These are phyloP conservation scores for Phocides pigmalion DNA, from an alignment of 1,140 invertebrate genomes.

Conservation along the genomic window DNA sequence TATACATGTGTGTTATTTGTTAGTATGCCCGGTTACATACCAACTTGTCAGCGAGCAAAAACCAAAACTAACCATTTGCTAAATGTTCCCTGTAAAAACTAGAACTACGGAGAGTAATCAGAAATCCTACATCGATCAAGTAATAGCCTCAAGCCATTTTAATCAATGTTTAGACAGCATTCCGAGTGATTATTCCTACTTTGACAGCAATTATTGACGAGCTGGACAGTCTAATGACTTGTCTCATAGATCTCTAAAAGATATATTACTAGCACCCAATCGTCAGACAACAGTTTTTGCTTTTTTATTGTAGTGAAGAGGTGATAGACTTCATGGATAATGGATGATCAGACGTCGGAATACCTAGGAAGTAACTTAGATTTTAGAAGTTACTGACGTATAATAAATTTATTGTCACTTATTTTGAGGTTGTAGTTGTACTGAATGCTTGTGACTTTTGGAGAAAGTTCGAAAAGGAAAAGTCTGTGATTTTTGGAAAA, in stretches of 20 bases:
- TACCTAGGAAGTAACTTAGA: too few relatives aligned
- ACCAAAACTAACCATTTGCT: not conserved
- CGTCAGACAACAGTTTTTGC: not conserved
- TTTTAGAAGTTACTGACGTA: too few relatives aligned
- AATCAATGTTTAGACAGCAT: slow-evolving; percentile 37
- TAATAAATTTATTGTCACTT: too few relatives aligned
- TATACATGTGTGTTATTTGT: too few relatives aligned
- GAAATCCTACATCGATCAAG: slow-evolving; percentile 26
- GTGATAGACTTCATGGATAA: too few relatives aligned
- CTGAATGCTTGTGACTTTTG: too few relatives aligned
- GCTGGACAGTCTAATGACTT: slow-evolving; percentile 15
- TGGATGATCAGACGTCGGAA: too few relatives aligned
- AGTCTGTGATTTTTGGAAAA: too few relatives aligned
- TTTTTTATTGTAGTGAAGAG: too few relatives aligned
- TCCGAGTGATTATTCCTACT: slow-evolving; percentile 38
- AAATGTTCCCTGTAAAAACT: slow-evolving; percentile 12
- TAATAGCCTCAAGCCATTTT: slow-evolving; percentile 26
- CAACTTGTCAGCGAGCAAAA: not conserved
- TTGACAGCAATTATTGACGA: slow-evolving; percentile 32
- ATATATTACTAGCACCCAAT: slow-evolving; percentile 4
- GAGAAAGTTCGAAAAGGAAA: too few relatives aligned
- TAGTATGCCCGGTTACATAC: too few relatives aligned
- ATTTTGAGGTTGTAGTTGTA: too few relatives aligned
- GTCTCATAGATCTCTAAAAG: slow-evolving; percentile 11
- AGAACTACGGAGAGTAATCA: slow-evolving; percentile 11